Conservation (phyloP, 2,113 vertebrate species). For the Chloropsis cyanopogon region DNA sequence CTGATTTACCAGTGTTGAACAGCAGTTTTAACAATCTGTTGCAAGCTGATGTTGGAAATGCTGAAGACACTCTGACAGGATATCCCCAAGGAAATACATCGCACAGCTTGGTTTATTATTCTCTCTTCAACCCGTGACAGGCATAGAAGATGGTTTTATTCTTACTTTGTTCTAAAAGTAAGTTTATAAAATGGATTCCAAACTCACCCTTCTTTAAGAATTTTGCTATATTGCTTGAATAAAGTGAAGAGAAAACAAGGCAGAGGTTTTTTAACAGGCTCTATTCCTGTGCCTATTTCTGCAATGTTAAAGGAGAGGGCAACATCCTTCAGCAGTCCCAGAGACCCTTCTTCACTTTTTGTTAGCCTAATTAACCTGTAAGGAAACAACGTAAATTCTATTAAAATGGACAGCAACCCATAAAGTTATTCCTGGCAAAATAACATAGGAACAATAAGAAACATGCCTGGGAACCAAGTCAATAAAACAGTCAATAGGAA, state of each 20-base stretch:
- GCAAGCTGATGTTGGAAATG: neutral
- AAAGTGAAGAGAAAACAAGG: neutral
- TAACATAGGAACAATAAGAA: neutral
- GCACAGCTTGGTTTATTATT: neutral
- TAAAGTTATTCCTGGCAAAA: neutral
- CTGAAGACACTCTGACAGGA: neutral
- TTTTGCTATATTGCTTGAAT: neutral
- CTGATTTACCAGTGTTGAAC: neutral
- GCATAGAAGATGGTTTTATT: neutral
- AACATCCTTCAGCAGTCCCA: neutral
- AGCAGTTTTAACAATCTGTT: neutral
- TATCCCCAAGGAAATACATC: neutral
- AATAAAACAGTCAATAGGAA: neutral
- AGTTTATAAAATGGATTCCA: neutral
- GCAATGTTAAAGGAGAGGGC: neutral
- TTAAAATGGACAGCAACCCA: neutral
- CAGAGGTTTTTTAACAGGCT: neutral
- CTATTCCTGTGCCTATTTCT: neutral
- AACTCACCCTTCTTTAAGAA: neutral
- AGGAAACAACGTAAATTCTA: neutral
- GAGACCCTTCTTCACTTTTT: neutral
- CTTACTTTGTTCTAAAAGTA: neutral
- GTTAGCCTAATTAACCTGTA: neutral
- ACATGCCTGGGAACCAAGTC: neutral
- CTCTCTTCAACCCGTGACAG: neutral